Evolutionary conservation across 2,113 vertebrate genomes (phyloP), one percentile per base, ranked within the genome.

Genomic region (Chaetodon trifascialis): DNA sequence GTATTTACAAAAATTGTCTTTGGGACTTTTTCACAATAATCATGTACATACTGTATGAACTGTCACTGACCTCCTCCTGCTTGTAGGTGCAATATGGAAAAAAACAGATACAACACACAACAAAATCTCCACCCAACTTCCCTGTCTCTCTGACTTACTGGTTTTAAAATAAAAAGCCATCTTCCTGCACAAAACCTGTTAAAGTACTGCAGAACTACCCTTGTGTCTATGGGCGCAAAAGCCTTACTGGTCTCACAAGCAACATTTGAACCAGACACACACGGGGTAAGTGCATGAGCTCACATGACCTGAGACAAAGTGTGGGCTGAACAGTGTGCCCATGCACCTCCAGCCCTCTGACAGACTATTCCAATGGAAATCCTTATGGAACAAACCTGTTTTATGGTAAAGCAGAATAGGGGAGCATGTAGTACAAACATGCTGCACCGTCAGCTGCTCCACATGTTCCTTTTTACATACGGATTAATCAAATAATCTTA

Each of bases 291-390:
- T 69, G 23, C 71, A 83, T 4, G 34, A 87, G 69, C 84, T 86
- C 82, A 68, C 75, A 90, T 58, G 88, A 91, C 78, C 76, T 88
- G 82, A 89, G 83, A 89, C 83, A 63, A 73, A 76, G 85, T 91
- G 91, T 91, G 85, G 86, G 90, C 78, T 86, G 84, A 86, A 73
- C 81, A 90, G 84, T 73, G 70, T 44, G 85, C 82, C 81, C 80
- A 81, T 83, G 79, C 42, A 23, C 79, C 85, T 83, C 68, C 77
- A 79, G 77, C 74, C 68, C 66, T 78, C 79, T 80, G 71, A 89
- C 75, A 71, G 52, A 83, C 76, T 56, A 71, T 70, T 62, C 71
- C 47, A 68, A 75, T 10, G 44, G 67, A 73, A 79, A 51, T 86
- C 82, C 75, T 52, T 5, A 23, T 71, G 49, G 83, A 82, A 54